phyloP scores from a whole-genome alignment of 2,113 vertebrate species.

The Bubo bubo region DNA sequence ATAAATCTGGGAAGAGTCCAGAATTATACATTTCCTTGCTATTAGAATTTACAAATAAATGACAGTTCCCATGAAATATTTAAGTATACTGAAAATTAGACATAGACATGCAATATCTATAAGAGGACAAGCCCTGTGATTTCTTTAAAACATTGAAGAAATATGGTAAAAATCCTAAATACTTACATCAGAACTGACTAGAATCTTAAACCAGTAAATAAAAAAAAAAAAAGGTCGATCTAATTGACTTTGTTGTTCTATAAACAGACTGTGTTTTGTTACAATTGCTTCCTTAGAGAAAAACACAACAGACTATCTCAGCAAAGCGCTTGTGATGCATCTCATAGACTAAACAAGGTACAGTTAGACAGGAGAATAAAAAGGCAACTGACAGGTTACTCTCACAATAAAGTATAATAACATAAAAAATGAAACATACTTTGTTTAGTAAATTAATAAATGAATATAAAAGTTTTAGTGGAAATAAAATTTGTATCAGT shows the following conservation, averaged over 20 bases:
- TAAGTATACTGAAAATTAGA: neutral
- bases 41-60: neutral
- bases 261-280: constrained; percentile 50
- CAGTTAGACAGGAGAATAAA: neutral
- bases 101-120: neutral
- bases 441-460: neutral
- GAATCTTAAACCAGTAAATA: neutral
- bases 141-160: neutral
- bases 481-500: neutral
- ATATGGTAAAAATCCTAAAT: neutral
- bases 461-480: neutral
- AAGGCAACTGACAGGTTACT: neutral
- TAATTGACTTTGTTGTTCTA: neutral
- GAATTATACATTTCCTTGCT: neutral
- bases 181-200: neutral
- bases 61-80: neutral
- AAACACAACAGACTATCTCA: constrained; percentile 8
- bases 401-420: neutral
- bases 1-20: neutral
- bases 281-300: constrained; percentile 55
- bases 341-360: constrained; percentile 67
- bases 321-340: constrained; percentile 33
- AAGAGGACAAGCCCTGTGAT: neutral
- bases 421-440: neutral
- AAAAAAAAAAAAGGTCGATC: neutral